Conservation (phyloP, 2,888 invertebrate genomes). For the Drosophila mimetica region DNA sequence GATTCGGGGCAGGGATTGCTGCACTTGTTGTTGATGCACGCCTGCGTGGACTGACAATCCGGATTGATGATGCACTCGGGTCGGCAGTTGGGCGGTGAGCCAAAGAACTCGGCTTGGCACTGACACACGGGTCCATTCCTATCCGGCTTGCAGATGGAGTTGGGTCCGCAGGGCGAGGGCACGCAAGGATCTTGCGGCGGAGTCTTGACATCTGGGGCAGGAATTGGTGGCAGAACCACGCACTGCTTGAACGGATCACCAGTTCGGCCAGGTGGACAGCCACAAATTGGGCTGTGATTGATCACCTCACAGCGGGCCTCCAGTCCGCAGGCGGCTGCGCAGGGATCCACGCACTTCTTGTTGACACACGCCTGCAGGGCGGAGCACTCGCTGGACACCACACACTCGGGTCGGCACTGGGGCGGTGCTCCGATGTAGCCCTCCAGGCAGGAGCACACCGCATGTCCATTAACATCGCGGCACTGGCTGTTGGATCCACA, state of each 20-base stretch:
- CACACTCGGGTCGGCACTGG: conserved; percentile 94
- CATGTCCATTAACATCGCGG: conserved; percentile 88
- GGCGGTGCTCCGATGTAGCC: conserved; percentile 92
- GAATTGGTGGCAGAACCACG: conserved; percentile 74
- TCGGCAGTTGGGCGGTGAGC: conserved; percentile 91
- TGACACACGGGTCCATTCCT: conserved; percentile 92
- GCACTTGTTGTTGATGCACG: conserved; percentile 93
- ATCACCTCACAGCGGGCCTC: conserved; percentile 91
- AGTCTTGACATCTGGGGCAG: conserved; percentile 79
- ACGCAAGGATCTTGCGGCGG: conserved; percentile 85
- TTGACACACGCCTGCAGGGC: conserved; percentile 92
- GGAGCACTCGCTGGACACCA: conserved; percentile 91
- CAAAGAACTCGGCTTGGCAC: conserved; percentile 91
- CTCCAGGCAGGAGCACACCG: conserved; percentile 91
- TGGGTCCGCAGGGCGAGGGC: conserved; percentile 91
- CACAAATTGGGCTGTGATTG: conserved; percentile 94
- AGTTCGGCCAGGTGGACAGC: conserved; percentile 89
- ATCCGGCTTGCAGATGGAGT: conserved; percentile 92
- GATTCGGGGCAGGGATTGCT: conserved; percentile 90
- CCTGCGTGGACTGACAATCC: conserved; percentile 91
- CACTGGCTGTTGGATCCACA: conserved; percentile 91
- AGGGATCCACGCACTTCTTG: conserved; percentile 92
- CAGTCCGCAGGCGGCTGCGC: conserved; percentile 91
- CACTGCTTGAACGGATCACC: conserved; percentile 94
- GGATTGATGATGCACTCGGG: conserved; percentile 93